phyloP scores from a whole-genome alignment of 1,140 invertebrate genomes.

The Cherax destructor region DNA sequence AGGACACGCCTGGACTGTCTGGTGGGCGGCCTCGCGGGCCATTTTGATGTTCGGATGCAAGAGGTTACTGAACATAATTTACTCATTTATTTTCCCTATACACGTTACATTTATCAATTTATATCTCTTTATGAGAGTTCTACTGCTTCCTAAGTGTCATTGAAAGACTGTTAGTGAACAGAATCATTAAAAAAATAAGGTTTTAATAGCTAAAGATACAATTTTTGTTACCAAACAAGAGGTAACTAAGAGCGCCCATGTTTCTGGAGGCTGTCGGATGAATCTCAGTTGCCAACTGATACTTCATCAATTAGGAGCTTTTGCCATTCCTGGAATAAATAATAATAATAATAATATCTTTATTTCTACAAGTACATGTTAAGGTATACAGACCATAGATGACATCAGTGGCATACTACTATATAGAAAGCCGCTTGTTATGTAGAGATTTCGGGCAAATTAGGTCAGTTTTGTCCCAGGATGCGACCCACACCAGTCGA shows the following conservation, averaged over 20 bases:
- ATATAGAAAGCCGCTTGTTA: too few species aligned
- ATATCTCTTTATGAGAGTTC: too few species aligned
- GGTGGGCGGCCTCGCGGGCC: slow-evolving; percentile 37
- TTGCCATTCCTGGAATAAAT: neutral
- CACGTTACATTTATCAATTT: neutral
- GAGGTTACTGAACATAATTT: neutral
- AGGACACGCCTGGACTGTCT: slow-evolving; percentile 33
- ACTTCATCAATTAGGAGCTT: slow-evolving; percentile 12
- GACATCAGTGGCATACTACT: too few species aligned
- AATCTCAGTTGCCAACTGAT: slow-evolving; percentile 24
- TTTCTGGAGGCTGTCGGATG: slow-evolving; percentile 21
- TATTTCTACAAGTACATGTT: too few species aligned
- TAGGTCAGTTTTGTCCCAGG: too few species aligned
- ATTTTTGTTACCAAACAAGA: neutral
- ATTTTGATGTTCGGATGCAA: slow-evolving; percentile 30
- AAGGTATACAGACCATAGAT: too few species aligned
- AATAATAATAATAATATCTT: too few species aligned
- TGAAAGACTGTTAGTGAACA: neutral
- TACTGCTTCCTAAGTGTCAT: neutral
- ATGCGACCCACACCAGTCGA: too few species aligned
- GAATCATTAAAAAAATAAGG: neutral
- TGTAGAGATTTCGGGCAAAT: too few species aligned
- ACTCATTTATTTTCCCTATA: neutral
- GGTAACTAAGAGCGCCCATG: slow-evolving; percentile 9
- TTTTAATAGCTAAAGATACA: neutral